Evolutionary conservation across 2,113 vertebrate genomes (phyloP).

Genomic region (Serinus canaria): DNA sequence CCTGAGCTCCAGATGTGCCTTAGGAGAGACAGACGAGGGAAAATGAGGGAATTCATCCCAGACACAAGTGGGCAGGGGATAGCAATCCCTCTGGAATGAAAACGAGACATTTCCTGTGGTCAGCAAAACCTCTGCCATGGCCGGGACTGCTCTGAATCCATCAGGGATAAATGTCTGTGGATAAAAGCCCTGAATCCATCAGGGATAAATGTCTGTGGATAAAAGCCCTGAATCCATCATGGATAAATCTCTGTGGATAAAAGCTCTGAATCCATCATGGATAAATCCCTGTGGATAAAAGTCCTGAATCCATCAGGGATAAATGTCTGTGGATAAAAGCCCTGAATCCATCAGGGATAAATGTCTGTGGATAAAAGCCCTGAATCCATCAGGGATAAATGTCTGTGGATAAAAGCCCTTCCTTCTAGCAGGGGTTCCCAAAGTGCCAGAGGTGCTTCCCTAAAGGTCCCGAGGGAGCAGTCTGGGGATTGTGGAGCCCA

Average conservation of each 20-base stretch:
- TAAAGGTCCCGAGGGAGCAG: neutral
- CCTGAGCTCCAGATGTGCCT: neutral
- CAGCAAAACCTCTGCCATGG: neutral
- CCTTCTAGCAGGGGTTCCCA: neutral
- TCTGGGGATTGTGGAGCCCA: fast-evolving
- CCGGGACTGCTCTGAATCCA: neutral
- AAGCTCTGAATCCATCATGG: no score
- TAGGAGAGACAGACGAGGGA: neutral
- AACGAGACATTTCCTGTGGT: neutral
- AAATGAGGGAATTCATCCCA: neutral
- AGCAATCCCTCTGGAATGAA: neutral
- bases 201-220: no score
- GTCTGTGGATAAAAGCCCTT: neutral
- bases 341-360: neutral
- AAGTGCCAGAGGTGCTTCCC: neutral
- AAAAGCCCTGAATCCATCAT: no score
- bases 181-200: neutral
- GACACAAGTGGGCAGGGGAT: neutral
- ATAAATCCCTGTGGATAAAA: no score
- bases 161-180: neutral
- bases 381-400: no score
- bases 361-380: no score
- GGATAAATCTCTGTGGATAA: no score
- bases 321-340: neutral
- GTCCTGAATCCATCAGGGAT: no score